Percentiles rank a stretch among this genome's conserved stretches.
These are phyloP conservation scores for Seriola rivoliana DNA, from an alignment of 2,113 vertebrate species.

Conservation along the genomic window DNA sequence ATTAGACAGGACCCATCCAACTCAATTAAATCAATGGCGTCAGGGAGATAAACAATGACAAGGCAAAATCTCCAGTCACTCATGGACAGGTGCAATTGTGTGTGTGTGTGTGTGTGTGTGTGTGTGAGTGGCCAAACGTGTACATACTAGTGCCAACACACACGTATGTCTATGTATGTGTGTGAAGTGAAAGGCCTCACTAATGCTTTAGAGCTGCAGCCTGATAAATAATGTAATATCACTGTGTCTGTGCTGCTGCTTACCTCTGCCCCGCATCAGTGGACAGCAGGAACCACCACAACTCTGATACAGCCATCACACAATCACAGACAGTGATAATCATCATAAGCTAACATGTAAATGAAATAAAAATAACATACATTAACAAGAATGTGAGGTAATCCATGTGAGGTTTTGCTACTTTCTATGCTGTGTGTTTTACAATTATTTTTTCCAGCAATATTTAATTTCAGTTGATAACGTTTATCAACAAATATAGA, in stretches of 20 bases:
- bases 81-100: constrained; percentile 24
- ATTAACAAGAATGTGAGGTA: background rate
- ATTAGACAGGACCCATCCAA: constrained; percentile 59
- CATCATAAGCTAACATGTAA: background rate
- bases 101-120: background rate
- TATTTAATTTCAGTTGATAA: background rate
- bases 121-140: constrained; percentile 22
- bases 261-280: background rate
- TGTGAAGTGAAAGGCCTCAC: background rate
- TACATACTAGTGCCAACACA: constrained; percentile 4
- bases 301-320: background rate
- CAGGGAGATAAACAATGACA: constrained; percentile 70
- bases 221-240: constrained; percentile 56
- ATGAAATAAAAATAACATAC: background rate
- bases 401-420: background rate
- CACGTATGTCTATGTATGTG: background rate
- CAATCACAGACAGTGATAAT: background rate
- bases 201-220: constrained; percentile 45
- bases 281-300: constrained; percentile 9
- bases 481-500: background rate
- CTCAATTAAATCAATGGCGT: constrained; percentile 73
- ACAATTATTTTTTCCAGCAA: background rate
- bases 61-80: constrained; percentile 47
- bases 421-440: background rate
- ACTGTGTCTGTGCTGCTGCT: constrained; percentile 31